Base-by-base conservation (phyloP, 2,888 invertebrate genomes). In the Falcaria lacertinaria region DNA sequence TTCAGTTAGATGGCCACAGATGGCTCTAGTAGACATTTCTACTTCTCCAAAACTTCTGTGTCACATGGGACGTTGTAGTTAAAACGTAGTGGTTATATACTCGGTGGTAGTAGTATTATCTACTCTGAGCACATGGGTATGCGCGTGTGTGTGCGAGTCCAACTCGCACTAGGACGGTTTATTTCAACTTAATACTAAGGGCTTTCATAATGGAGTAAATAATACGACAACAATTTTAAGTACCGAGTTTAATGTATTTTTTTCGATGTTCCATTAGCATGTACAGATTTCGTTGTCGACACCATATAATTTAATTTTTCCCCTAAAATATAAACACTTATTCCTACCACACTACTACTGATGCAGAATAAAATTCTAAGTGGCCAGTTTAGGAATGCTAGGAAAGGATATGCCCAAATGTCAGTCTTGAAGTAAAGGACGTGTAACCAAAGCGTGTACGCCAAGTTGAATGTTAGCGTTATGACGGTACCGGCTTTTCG, bases 381-480 rank as follows among this genome's bases (percentile, higher is more conserved):
- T 0, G 93, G 91, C 66, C 92, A 83, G 63, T 92, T 91, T 36
- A 98, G 77, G 0, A 95, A 92, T 15, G 93, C 91, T 52, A 98
- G 90, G 14, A 98, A 91, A 0, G 98, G 98, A 73, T 98, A 98
- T 0, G 96, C 96, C 97, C 98, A 98, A 34, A 93, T 83, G 33
- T 94, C 94, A 11, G 93, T 93, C 52, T 91, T 91, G 38, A 89
- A 81, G 66, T 93, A 92, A 15, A 95, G 90, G 22, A 93, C 74
- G 60, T 94, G 92, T 36, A 95, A 83, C 94, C 96, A 97, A 1
- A 91, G 54, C 28, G 94, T 74, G 67, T 97, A 97, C 8, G 80
- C 56, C 0, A 90, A 49, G 80, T 93, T 92, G 60, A 96, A 93
- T 0, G 71, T 46, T 6, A 85, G 45, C 2, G 93, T 80, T 0